A percentile compares a stretch with the other conserved stretches of the same genome.
Conservation (phyloP, 2,797 vertebrate species). For the Denticeps clupeoides region DNA sequence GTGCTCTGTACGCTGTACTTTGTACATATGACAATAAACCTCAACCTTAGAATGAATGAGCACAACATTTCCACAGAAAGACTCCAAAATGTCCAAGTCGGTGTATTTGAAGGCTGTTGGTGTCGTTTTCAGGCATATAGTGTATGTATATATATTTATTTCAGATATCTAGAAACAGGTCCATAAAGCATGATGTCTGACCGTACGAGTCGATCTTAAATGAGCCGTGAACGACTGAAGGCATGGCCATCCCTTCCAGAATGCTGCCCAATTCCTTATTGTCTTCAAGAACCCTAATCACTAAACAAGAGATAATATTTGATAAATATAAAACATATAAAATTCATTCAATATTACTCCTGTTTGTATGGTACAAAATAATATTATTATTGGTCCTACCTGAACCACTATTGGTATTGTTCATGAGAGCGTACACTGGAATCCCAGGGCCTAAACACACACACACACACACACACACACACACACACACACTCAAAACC, state of each 20-base stretch:
- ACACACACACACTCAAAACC: not conserved
- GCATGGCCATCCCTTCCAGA: constrained; percentile 69
- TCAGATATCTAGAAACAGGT: not conserved
- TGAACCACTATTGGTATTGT: constrained; percentile 19
- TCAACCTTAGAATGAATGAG: not conserved
- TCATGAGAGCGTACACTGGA: constrained; percentile 48
- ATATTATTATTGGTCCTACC: constrained; percentile 24
- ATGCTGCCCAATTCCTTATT: constrained; percentile 57
- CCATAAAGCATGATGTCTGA: constrained; percentile 46
- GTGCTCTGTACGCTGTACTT: no score
- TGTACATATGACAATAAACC: no score
- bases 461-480: no score
- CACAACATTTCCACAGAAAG: no score
- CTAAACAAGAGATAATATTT: constrained; percentile 35
- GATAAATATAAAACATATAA: not conserved
- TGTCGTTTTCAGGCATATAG: no score
- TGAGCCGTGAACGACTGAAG: constrained; percentile 46
- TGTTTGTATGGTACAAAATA: not conserved
- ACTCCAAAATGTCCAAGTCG: no score
- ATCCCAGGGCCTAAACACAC: constrained; percentile 70
- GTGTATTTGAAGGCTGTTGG: no score
- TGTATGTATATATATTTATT: no score
- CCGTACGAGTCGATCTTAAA: constrained; percentile 54
- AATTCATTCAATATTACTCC: not conserved
- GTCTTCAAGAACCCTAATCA: constrained; percentile 63